phyloP scores from a whole-genome alignment of 2,797 vertebrate species.

The Antrozous pallidus region DNA sequence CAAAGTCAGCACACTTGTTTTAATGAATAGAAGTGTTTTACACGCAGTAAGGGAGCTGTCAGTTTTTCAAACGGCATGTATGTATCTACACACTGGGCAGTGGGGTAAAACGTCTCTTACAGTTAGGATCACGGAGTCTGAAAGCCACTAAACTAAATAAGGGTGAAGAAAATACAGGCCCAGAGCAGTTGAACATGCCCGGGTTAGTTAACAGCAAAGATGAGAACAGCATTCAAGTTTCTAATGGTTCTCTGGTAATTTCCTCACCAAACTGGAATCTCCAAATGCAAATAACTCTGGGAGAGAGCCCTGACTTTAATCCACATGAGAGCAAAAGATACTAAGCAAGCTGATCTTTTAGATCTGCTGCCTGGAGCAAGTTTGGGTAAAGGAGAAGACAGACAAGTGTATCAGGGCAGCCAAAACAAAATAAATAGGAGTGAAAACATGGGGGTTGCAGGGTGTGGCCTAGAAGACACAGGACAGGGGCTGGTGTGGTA shows the following conservation, averaged over 20 bases:
- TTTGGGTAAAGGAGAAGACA: constrained; percentile 5
- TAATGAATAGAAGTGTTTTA: background rate
- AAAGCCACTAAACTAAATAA: background rate
- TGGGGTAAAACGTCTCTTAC: background rate
- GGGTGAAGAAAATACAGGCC: background rate
- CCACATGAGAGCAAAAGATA: background rate
- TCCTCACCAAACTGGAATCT: constrained; percentile 52
- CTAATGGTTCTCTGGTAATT: constrained; percentile 44
- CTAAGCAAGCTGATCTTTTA: constrained; percentile 1
- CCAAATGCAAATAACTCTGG: constrained; percentile 28
- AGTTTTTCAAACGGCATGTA: background rate
- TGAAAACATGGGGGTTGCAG: background rate
- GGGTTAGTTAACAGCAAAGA: constrained; percentile 13
- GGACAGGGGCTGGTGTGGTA: background rate
- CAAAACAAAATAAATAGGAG: background rate
- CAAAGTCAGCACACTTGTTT: background rate
- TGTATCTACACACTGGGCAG: background rate
- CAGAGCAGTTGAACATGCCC: background rate
- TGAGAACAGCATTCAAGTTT: background rate
- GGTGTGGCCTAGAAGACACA: background rate
- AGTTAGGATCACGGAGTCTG: background rate
- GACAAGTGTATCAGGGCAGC: background rate
- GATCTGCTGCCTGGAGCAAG: constrained; percentile 16
- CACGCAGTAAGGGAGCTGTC: background rate
- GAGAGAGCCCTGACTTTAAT: background rate